Conservation (phyloP, 1,140 invertebrate species). For the Ctenoplectra terminalis region DNA sequence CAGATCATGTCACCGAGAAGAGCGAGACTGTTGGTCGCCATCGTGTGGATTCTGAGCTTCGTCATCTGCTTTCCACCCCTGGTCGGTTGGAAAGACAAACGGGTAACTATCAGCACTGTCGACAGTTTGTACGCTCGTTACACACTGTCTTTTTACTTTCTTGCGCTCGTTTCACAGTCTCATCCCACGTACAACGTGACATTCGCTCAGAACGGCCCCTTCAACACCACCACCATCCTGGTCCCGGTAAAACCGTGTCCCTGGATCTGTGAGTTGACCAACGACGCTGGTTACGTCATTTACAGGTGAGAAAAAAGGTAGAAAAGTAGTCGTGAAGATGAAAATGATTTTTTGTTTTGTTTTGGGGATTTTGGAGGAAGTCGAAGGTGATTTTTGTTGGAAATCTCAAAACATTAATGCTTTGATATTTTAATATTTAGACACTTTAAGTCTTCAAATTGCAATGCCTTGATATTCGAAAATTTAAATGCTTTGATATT, state of each 20-base stretch:
- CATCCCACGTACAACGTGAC: constrained; percentile 70
- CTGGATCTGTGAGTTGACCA: constrained; percentile 95
- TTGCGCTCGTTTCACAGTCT: constrained; percentile 54
- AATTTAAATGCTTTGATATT: too few relatives aligned
- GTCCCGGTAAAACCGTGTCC: constrained; percentile 85
- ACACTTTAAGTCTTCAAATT: too few relatives aligned
- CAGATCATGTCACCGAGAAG: constrained; percentile 94
- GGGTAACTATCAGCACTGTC: constrained; percentile 81
- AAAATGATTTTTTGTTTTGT: too few relatives aligned
- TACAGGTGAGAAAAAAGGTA: constrained; percentile 74
- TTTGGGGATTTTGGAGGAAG: too few relatives aligned
- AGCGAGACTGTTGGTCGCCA: constrained; percentile 94
- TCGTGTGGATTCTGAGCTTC: constrained; percentile 97
- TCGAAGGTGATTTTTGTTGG: too few relatives aligned
- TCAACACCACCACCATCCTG: constrained; percentile 75
- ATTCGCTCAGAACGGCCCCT: constrained; percentile 69
- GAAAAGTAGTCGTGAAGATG: not conserved
- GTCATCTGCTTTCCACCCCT: constrained; percentile 98
- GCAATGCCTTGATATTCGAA: too few relatives aligned
- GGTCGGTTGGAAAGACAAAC: constrained; percentile 95
- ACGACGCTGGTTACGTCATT: constrained; percentile 92
- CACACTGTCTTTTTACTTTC: not conserved
- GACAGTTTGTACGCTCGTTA: constrained; percentile 24
- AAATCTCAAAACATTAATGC: too few relatives aligned
- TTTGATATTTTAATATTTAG: too few relatives aligned